Percentiles rank a stretch among this genome's conserved stretches.
phyloP scores from a whole-genome alignment of 2,888 invertebrate species.

The Pachycephus smyrnensis region DNA sequence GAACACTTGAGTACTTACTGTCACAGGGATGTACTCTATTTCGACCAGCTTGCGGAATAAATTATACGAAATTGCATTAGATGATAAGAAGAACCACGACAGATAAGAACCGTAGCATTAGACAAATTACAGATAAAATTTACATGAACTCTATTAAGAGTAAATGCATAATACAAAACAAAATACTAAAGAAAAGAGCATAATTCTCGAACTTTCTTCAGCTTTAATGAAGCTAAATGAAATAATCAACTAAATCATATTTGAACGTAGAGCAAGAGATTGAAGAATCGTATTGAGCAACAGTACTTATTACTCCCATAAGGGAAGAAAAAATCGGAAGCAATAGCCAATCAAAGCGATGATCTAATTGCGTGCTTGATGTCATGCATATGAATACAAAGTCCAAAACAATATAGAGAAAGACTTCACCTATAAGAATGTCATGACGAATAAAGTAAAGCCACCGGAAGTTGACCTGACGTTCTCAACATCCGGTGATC shows the following conservation, averaged over 20 bases:
- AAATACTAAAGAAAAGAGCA: background rate
- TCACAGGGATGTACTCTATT: constrained; percentile 72
- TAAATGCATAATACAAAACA: background rate
- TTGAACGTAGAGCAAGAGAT: background rate
- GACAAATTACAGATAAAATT: background rate
- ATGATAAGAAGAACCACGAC: constrained; percentile 33
- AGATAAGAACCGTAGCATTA: background rate
- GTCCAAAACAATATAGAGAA: background rate
- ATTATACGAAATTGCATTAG: constrained; percentile 57
- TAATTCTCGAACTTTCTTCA: background rate
- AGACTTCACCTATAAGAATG: background rate
- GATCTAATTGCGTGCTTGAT: background rate
- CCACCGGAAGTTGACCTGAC: background rate
- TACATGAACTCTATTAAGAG: background rate
- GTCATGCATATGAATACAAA: background rate
- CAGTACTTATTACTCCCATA: background rate
- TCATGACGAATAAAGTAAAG: background rate
- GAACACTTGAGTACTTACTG: constrained; percentile 61
- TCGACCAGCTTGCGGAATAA: constrained; percentile 75
- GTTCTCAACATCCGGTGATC: background rate
- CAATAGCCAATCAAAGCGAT: background rate
- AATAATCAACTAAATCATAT: background rate
- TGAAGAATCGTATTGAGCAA: background rate
- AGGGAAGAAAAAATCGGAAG: background rate
- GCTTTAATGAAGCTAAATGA: background rate